These are phyloP conservation scores for Loris lydekkerianus DNA, from an alignment of 2,797 vertebrate genomes.

Conservation along the genomic window DNA sequence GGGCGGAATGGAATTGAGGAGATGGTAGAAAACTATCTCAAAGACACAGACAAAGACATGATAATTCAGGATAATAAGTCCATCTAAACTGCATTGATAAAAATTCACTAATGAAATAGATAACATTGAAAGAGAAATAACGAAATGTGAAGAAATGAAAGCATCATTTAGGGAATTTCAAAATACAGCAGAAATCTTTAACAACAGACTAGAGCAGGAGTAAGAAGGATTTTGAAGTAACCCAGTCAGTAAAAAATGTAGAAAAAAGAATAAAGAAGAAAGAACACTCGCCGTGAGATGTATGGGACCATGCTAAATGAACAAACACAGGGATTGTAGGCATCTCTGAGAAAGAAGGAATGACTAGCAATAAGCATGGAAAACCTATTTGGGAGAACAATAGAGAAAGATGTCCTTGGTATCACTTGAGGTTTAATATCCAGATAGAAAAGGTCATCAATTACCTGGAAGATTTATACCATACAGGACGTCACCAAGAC, in stretches of 20 bases:
- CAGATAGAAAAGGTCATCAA: background rate
- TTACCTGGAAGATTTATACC: background rate
- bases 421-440: background rate
- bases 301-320: background rate
- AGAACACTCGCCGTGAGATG: background rate
- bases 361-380: no score
- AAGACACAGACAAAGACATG: background rate
- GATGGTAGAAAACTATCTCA: background rate
- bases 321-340: background rate
- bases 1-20: background rate
- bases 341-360: no score
- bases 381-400: no score
- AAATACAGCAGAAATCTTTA: no score
- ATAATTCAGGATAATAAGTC: background rate
- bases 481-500: background rate
- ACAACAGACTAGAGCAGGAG: no score
- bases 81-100: no score
- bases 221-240: no score
- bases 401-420: background rate
- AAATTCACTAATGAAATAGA: background rate
- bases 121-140: background rate
- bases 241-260: background rate
- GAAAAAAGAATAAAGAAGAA: background rate
- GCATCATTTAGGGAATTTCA: background rate
- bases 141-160: background rate